Evolutionary conservation across 2,113 vertebrate species (phyloP), one percentile per base, ranked within the genome.

Genomic region (Serinus canaria): DNA sequence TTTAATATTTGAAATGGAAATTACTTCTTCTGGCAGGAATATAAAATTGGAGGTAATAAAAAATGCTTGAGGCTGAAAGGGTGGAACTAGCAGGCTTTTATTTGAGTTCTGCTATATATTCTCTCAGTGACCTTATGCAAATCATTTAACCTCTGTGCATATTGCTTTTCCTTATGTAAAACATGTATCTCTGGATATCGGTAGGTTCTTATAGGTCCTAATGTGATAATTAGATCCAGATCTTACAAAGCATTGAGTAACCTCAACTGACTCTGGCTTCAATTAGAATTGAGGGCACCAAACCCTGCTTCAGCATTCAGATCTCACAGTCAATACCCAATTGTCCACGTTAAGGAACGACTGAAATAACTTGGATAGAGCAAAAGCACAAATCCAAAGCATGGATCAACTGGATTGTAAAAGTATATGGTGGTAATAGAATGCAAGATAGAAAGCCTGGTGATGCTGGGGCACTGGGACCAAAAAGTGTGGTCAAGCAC

Each of bases 1-100:
- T 94, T 96, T 92, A 89, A 87, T 96, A 91, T 95, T 95, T 95
- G 96, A 95, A 96, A 96, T 97, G 93, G 81, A 96, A 96, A 95
- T 97, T 0, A 73, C 62, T 95, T 78, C 31, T 96, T 79, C 84
- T 95, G 70, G 46, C 87, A 94, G 81, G 66, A 92, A 79, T 92
- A 66, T 79, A 85, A 95, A 94, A 91, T 60, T 60, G 44, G 87
- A 87, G 89, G 62, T 85, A 69, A 92, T 76, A 94, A 92, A 88
- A 95, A 83, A 66, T 64, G 76, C 85, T 92, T 0, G 23, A 94
- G 81, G 93, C 93, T 85, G 93, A 91, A 95, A 87, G 85, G 83
- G 78, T 86, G 72, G 72, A 96, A 80, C 90, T 86, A 70, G 43
- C 35, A 94, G 72, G 87, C 82, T 94, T 96, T 96, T 91, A 92